Evolutionary conservation across 1,140 invertebrate genomes (phyloP), one percentile per base, ranked within the genome.

Genomic region (Drosophila nigromelanica): DNA sequence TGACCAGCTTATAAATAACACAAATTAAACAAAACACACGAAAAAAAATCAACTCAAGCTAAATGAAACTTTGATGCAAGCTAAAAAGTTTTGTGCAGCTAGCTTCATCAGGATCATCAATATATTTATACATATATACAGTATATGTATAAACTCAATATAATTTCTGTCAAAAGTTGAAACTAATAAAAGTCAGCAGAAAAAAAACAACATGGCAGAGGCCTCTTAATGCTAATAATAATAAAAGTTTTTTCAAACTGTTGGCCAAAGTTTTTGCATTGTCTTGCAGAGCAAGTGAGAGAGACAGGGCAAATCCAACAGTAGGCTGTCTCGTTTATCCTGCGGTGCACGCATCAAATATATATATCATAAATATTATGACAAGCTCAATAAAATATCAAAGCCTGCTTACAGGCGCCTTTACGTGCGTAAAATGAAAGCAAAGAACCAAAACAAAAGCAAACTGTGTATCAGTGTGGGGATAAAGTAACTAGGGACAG

Each of bases 161-260:
- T 82, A 78, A 87, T 86, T 86, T 86, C 83, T 86, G 82, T 86
- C 82, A 86, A 86, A 86, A 86, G 82, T 87, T 87, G 83, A 86
- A 87, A 86, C 82, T 86, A 86, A 86, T 86, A 86, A 86, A 87
- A 87, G 78, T 72, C 68, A 14, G 24, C 12, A 15, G 8, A 55
- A 5, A 14, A 14, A 27, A 80, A 76, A 80, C 75, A 78, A 85
- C 75, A 78, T 72, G 54, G 47, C 55, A 30, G 39, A 39, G 59
- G 60, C 43, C 75, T 78, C 64, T 75, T 78, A 75, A 78, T 78
- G 83, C 82, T 87, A 86, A 86, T 86, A 86, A 86, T 86, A 86
- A 86, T 86, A 86, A 86, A 86, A 86, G 67, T 86, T 86, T 82
- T 86, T 81, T 76, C 71, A 73, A 61, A 73, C 56, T 60, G 48